phyloP scores from a whole-genome alignment of 2,888 invertebrate genomes.

The Dryobota labecula region DNA sequence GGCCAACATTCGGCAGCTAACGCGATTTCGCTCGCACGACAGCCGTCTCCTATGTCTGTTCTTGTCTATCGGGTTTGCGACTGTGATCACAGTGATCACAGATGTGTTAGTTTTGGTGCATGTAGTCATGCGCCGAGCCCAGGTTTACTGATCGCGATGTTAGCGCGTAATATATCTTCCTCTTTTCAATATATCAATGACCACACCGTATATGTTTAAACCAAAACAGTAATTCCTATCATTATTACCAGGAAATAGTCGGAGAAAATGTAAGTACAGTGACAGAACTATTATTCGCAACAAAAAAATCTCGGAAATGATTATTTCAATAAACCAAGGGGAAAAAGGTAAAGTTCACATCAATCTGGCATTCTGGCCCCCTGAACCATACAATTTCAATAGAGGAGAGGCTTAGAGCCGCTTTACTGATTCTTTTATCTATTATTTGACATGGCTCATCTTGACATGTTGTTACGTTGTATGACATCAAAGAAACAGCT shows the following conservation, averaged over 20 bases:
- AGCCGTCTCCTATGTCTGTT: too few species aligned
- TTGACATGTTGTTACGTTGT: slow-evolving; percentile 49
- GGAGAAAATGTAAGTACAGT: background rate
- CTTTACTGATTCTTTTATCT: slow-evolving; percentile 61
- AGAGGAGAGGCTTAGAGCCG: slow-evolving; percentile 48
- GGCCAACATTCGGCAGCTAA: too few species aligned
- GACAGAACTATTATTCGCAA: slow-evolving; percentile 25
- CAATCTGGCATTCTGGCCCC: slow-evolving; percentile 38
- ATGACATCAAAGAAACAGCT: slow-evolving; percentile 59
- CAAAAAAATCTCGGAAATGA: slow-evolving; percentile 62
- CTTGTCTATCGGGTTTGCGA: too few species aligned
- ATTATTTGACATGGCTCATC: slow-evolving; percentile 57
- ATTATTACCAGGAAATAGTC: slow-evolving; percentile 12
- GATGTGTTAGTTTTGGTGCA: too few species aligned
- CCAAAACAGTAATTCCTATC: background rate
- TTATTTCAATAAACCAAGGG: slow-evolving; percentile 63
- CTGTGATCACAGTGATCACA: too few species aligned
- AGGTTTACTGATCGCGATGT: too few species aligned
- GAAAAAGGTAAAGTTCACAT: slow-evolving; percentile 61
- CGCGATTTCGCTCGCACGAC: too few species aligned
- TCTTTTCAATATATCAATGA: too few species aligned
- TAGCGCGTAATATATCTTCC: too few species aligned
- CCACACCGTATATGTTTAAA: background rate
- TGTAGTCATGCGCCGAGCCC: too few species aligned
- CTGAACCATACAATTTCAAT: slow-evolving; percentile 62